Evolutionary conservation across 2,797 vertebrate species (phyloP).

Genomic region (Alauda arvensis): DNA sequence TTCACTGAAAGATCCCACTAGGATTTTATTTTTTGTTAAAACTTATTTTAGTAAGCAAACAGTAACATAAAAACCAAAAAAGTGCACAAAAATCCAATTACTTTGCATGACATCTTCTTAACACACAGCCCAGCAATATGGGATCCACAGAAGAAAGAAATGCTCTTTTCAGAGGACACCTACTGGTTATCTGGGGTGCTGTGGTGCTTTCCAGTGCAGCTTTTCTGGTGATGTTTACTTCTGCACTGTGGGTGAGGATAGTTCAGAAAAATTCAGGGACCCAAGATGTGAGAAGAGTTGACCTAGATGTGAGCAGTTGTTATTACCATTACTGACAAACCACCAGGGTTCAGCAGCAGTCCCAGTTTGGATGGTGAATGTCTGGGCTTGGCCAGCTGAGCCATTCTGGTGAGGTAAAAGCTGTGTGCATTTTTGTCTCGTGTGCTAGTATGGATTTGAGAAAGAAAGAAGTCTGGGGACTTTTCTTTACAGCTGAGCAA

Average conservation of each 20-base stretch:
- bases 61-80: neutral
- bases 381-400: neutral
- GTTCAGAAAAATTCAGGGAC: neutral
- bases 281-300: neutral
- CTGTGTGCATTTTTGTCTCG: neutral
- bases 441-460: neutral
- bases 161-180: neutral
- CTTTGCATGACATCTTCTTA: neutral
- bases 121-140: neutral
- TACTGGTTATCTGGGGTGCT: neutral
- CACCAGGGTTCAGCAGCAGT: neutral
- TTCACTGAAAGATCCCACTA: neutral
- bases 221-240: neutral
- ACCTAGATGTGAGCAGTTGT: neutral
- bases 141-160: slow-evolving; percentile 8
- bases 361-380: neutral
- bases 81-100: neutral
- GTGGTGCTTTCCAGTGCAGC: neutral
- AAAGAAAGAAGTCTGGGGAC: neutral
- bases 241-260: fast-evolving
- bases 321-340: neutral
- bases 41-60: neutral
- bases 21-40: neutral
- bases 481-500: neutral
- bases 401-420: neutral